Conservation (phyloP, 2,113 vertebrate species). For the Macrotis lagotis region DNA sequence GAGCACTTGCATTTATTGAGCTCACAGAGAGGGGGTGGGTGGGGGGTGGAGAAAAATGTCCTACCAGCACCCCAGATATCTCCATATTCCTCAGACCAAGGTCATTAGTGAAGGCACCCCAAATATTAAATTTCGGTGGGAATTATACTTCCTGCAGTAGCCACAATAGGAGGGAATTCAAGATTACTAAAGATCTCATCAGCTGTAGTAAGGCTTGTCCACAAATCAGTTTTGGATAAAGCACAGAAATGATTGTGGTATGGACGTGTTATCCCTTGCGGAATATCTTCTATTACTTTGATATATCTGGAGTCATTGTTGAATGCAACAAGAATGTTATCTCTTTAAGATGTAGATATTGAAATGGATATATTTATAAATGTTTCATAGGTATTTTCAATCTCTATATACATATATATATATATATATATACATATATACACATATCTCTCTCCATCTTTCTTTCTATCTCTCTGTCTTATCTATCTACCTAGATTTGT, state of each 20-base stretch:
- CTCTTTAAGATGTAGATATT: constrained; percentile 41
- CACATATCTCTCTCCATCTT: neutral
- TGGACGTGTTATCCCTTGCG: neutral
- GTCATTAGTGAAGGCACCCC: constrained; percentile 9
- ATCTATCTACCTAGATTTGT: constrained; percentile 46
- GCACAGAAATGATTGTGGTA: constrained; percentile 11
- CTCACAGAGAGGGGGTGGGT: constrained; percentile 61
- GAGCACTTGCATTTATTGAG: constrained; percentile 73
- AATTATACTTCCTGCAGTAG: constrained; percentile 11
- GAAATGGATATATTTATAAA: neutral
- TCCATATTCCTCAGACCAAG: constrained; percentile 28
- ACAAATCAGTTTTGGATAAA: constrained; percentile 62
- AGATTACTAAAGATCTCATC: constrained; percentile 31
- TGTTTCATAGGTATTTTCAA: neutral
- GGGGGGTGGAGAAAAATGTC: constrained; percentile 3
- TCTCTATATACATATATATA: neutral
- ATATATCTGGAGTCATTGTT: neutral
- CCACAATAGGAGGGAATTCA: constrained; percentile 50
- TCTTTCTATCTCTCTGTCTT: neutral
- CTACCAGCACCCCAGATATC: constrained; percentile 52
- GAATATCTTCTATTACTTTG: constrained; percentile 43
- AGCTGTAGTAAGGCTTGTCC: constrained; percentile 45
- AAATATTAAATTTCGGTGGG: constrained; percentile 38
- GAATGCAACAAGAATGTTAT: constrained; percentile 40
- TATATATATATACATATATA: neutral